Evolutionary conservation across 1,140 invertebrate species (phyloP).

Genomic region (Drosophila ficusphila): DNA sequence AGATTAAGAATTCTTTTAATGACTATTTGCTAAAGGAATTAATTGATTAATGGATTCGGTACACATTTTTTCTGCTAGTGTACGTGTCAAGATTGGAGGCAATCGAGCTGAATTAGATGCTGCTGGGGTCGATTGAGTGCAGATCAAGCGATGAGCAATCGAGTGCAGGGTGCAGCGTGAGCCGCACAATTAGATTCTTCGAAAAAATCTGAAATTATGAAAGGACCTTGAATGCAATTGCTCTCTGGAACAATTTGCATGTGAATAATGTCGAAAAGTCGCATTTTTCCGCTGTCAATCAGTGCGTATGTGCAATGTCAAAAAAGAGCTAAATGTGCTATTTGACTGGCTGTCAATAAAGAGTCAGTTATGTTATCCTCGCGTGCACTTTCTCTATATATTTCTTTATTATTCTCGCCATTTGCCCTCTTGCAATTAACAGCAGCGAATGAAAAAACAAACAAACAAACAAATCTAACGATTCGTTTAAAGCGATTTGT

Average conservation of each 20-base stretch:
- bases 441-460: conserved; percentile 17
- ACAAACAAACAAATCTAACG: conserved; percentile 36
- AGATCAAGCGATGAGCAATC: conserved; percentile 56
- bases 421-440: conserved; percentile 22
- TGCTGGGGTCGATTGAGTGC: conserved; percentile 56
- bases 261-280: conserved; percentile 9
- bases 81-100: conserved; percentile 55
- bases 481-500: conserved; percentile 66
- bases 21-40: too few relatives aligned
- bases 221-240: conserved; percentile 49
- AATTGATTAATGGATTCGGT: neutral
- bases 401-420: neutral
- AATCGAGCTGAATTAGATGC: conserved; percentile 59
- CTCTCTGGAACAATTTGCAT: conserved; percentile 31
- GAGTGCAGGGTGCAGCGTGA: conserved; percentile 43
- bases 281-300: neutral
- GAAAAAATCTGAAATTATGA: conserved; percentile 42
- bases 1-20: too few relatives aligned
- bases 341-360: conserved; percentile 13
- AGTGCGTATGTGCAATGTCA: conserved; percentile 27
- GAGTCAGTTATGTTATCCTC: conserved; percentile 13
- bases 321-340: neutral
- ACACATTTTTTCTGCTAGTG: conserved; percentile 14
- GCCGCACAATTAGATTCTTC: conserved; percentile 34
- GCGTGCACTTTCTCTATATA: neutral